Conservation (phyloP, 2,888 invertebrate genomes). For the Morinoia aosen region DNA sequence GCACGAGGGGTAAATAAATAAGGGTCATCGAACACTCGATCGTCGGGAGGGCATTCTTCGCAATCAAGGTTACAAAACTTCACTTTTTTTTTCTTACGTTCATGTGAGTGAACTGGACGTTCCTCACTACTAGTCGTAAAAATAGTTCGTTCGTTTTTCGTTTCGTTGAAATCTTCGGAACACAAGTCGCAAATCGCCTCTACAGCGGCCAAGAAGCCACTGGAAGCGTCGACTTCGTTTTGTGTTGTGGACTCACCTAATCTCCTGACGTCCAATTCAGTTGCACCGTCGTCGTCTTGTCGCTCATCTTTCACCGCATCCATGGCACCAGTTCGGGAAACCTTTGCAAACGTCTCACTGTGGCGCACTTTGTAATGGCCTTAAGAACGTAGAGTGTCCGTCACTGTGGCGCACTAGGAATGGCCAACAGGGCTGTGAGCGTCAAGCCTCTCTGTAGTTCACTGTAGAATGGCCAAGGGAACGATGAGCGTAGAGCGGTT, state of each 20-base stretch:
- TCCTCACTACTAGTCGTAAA: constrained; percentile 7
- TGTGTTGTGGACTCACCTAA: neutral
- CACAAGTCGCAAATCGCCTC: neutral
- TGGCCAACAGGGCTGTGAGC: too few relatives aligned
- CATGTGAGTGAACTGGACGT: neutral
- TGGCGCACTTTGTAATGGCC: too few relatives aligned
- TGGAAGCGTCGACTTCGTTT: neutral
- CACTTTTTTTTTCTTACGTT: constrained; percentile 14
- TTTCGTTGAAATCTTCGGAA: constrained; percentile 15
- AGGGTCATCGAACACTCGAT: neutral
- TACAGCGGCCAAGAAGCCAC: neutral
- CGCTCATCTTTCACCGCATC: neutral
- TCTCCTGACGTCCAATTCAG: neutral
- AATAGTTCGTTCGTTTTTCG: constrained; percentile 29
- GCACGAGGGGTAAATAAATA: neutral
- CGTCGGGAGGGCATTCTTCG: neutral
- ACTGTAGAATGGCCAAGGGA: neutral
- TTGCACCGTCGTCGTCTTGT: neutral
- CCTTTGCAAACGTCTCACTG: neutral
- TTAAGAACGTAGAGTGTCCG: too few relatives aligned
- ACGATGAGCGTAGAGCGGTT: too few relatives aligned
- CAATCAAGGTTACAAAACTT: neutral
- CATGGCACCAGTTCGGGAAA: neutral
- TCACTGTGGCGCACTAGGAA: too few relatives aligned
- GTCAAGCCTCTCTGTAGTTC: neutral